These are phyloP conservation scores for Eulemur albifrons DNA, from an alignment of 2,797 vertebrate genomes.

Conservation along the genomic window DNA sequence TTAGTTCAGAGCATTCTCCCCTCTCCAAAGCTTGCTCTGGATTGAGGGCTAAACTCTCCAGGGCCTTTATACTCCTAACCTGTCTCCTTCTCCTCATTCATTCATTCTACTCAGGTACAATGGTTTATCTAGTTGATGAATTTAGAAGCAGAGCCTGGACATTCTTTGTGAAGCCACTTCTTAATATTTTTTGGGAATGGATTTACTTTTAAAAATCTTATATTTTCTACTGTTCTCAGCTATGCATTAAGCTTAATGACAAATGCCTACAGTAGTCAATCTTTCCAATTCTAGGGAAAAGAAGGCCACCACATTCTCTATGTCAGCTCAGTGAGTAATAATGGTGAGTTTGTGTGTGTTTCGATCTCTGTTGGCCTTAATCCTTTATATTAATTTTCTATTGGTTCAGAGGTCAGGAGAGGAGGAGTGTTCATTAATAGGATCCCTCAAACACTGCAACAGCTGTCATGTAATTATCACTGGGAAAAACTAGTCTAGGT, in stretches of 20 bases:
- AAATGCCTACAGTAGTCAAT: not conserved
- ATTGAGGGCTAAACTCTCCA: not conserved
- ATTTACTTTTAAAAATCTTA: not conserved
- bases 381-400: slow-evolving; percentile 14
- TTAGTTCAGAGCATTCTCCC: not conserved
- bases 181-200: not conserved
- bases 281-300: not conserved
- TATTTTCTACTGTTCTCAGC: not conserved
- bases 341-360: not conserved
- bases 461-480: not conserved
- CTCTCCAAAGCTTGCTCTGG: not conserved
- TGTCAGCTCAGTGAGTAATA: not conserved
- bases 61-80: not conserved
- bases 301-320: not conserved
- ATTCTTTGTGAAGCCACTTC: not conserved
- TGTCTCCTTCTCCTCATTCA: not conserved
- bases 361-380: not conserved
- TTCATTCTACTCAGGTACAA: not conserved
- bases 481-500: not conserved
- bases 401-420: not conserved
- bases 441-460: not conserved
- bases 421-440: not conserved
- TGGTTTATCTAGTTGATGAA: not conserved
- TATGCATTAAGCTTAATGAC: not conserved
- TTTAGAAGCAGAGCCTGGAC: not conserved